Percentiles rank a stretch among this genome's conserved stretches.
These are phyloP conservation scores for Nycticebus coucang DNA, from an alignment of 2,113 vertebrate genomes.

Conservation along the genomic window DNA sequence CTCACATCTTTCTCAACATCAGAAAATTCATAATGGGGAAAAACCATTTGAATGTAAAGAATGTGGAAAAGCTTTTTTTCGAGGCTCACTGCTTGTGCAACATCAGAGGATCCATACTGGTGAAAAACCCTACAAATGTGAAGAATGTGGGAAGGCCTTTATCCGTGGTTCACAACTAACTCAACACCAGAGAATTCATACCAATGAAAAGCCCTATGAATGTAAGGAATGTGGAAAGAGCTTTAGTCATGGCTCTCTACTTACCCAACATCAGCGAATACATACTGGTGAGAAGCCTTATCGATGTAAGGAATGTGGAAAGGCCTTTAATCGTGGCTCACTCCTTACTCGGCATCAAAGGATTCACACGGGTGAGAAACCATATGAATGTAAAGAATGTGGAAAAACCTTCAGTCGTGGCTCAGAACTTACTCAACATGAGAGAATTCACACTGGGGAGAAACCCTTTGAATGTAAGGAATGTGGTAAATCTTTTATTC, in stretches of 20 bases:
- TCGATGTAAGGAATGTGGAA: constrained; percentile 84
- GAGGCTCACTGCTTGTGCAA: constrained; percentile 77
- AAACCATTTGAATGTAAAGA: constrained; percentile 79
- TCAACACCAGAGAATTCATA: constrained; percentile 78
- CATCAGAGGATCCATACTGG: constrained; percentile 79
- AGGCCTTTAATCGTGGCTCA: constrained; percentile 82
- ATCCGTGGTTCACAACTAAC: constrained; percentile 79
- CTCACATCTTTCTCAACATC: constrained; percentile 79
- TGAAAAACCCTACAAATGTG: constrained; percentile 79
- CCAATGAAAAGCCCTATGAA: constrained; percentile 79
- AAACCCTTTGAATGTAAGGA: constrained; percentile 82
- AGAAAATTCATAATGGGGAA: constrained; percentile 80
- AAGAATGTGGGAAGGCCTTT: constrained; percentile 78
- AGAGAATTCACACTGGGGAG: constrained; percentile 82
- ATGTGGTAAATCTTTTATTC: constrained; percentile 80
- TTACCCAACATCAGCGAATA: constrained; percentile 80
- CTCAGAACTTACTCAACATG: constrained; percentile 80
- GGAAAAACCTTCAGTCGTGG: constrained; percentile 82
- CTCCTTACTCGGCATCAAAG: constrained; percentile 81
- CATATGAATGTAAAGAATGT: constrained; percentile 82
- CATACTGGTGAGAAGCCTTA: constrained; percentile 84
- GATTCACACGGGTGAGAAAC: constrained; percentile 82
- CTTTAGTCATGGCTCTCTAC: constrained; percentile 78
- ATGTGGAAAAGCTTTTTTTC: constrained; percentile 78
- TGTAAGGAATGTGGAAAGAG: constrained; percentile 79